Evolutionary conservation across 2,888 invertebrate species (phyloP), one percentile per base, ranked within the genome.

Genomic region (Platerodrilus igneus): DNA sequence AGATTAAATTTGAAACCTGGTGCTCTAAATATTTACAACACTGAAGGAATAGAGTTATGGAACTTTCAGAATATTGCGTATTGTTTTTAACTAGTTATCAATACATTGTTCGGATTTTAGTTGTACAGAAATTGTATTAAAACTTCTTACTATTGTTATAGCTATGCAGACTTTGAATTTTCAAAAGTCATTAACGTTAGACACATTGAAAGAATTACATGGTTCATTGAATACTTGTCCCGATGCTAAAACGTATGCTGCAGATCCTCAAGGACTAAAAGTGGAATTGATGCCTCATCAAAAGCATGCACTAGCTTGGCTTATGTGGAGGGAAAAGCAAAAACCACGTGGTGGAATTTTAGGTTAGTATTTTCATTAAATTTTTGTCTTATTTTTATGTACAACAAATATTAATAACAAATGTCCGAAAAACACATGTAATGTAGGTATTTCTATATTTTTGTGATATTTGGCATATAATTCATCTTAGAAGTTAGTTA

Each of bases 311-410:
- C 68, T 96, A 0, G 78, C 84, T 7, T 96, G 95, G 94, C 71
- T 96, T 56, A 58, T 74, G 11, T 95, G 93, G 92, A 70, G 95
- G 11, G 96, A 96, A 69, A 72, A 72, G n/a, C 87, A 91, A 64
- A 81, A 79, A 33, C 87, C 89, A 0, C 69, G 81, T 19, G 92
- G 93, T 1, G 95, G 95, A 8, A 86, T 95, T 51, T 73, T 95
- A 31, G 89, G 88, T 77, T 71, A 50, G 9, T 3, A 27, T 8
- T 13, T n/a, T n/a, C n/a, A 15, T 11, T 6, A 30, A 18, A 1
- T 30, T 8, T 18, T 4, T 16, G n/a, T n/a, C n/a, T n/a, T n/a
- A n/a, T n/a, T n/a, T n/a, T n/a, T n/a, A 14, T 3, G 15, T 11
- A 11, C 3, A 27, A 27, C n/a, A 66, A 56, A 50, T 33, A 30